Conservation (phyloP, 23 tunicate genomes). For the Trididemnum clinides region DNA sequence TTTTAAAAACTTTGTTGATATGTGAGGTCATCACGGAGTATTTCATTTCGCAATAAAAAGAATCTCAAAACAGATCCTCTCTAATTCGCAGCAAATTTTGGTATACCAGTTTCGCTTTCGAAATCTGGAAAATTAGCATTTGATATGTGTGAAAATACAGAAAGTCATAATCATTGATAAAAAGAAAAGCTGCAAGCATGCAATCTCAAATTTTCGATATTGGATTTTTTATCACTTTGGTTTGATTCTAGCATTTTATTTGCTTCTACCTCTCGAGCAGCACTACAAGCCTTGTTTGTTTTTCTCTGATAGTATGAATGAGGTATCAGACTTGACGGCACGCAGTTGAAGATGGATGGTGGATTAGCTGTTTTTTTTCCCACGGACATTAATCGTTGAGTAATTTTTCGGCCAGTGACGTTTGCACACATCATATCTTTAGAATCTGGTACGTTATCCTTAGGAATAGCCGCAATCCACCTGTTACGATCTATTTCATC, state of each 20-base stretch:
- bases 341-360: not conserved
- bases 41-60: too few species aligned
- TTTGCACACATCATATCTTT: conserved; percentile 1
- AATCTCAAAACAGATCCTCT: too few species aligned
- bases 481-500: not conserved
- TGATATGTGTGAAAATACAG: too few species aligned
- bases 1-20: not conserved
- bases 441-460: not conserved
- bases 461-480: not conserved
- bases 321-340: conserved; percentile 1
- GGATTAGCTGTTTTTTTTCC: not conserved
- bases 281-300: not conserved
- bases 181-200: not conserved
- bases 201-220: not conserved
- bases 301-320: not conserved
- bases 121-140: too few species aligned
- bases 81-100: too few species aligned
- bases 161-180: too few species aligned
- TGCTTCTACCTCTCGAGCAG: not conserved
- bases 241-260: not conserved
- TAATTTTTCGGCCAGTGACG: conserved; percentile 1
- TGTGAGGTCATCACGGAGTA: not conserved
- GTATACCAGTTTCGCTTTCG: too few species aligned
- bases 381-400: not conserved
- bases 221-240: not conserved